Percentiles rank a stretch among this genome's conserved stretches.
Evolutionary conservation across 2,888 invertebrate species (phyloP).

Genomic region (Leptodirus hochenwartii): DNA sequence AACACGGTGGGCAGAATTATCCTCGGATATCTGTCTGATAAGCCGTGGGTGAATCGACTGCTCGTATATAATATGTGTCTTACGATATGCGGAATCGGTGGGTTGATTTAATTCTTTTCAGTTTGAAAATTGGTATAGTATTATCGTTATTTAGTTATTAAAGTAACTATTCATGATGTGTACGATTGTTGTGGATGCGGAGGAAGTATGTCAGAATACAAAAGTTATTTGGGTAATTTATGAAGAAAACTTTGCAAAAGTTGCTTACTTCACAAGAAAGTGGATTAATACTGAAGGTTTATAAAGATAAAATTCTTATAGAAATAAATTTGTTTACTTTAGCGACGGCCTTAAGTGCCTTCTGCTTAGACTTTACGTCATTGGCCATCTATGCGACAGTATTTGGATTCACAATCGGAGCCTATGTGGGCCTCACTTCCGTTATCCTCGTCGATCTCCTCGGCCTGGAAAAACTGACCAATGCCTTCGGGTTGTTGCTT

Average conservation of each 20-base stretch:
- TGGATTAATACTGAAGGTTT: neutral
- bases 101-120: slow-evolving; percentile 27
- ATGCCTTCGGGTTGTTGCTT: slow-evolving; percentile 82
- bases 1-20: slow-evolving; percentile 81
- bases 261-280: too few species aligned
- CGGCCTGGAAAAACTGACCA: slow-evolving; percentile 85
- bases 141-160: too few species aligned
- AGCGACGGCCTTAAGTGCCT: slow-evolving; percentile 68
- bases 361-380: slow-evolving; percentile 51
- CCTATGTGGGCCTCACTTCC: slow-evolving; percentile 91
- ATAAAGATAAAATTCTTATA: slow-evolving; percentile 3
- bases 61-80: slow-evolving; percentile 79
- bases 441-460: slow-evolving; percentile 87
- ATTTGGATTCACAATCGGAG: slow-evolving; percentile 85
- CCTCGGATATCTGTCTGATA: slow-evolving; percentile 74
- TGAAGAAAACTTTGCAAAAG: too few species aligned
- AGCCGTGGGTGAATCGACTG: slow-evolving; percentile 80
- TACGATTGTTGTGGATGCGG: too few species aligned
- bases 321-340: slow-evolving; percentile 18
- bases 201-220: too few species aligned
- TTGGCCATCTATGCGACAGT: slow-evolving; percentile 59
- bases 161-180: too few species aligned
- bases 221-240: too few species aligned
- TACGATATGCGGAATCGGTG: slow-evolving; percentile 72
- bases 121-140: too few species aligned